Percentiles rank a stretch among this genome's conserved stretches.
phyloP scores from a whole-genome alignment of 2,113 vertebrate species.

The Oreochromis niloticus region DNA sequence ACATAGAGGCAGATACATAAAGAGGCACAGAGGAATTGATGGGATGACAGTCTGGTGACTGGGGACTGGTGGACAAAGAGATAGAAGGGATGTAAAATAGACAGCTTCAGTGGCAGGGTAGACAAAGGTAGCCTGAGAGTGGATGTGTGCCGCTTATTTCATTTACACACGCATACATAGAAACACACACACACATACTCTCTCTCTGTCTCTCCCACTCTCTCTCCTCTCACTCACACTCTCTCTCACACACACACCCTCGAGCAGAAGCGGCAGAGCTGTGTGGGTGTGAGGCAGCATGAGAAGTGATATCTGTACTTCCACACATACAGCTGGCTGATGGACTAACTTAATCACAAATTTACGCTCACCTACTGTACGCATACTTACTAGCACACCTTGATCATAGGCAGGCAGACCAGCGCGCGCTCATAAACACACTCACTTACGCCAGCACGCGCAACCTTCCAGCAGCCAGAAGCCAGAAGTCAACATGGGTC shows the following conservation, averaged over 20 bases:
- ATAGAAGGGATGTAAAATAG: slow-evolving; percentile 40
- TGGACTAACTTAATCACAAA: slow-evolving; percentile 55
- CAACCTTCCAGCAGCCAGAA: slow-evolving; percentile 24
- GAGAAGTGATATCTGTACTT: slow-evolving; percentile 54
- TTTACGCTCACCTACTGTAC: slow-evolving; percentile 4
- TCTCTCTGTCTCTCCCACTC: background rate
- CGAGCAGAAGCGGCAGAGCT: slow-evolving; percentile 48
- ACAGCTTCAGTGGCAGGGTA: slow-evolving; percentile 54
- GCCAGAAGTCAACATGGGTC: slow-evolving; percentile 68
- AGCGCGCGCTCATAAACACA: background rate
- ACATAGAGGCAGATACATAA: slow-evolving; percentile 44
- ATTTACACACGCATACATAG: slow-evolving; percentile 23
- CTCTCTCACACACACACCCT: slow-evolving; percentile 27
- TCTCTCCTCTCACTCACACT: background rate
- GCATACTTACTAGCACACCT: slow-evolving; percentile 1
- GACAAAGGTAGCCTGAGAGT: slow-evolving; percentile 63
- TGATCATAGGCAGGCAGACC: background rate
- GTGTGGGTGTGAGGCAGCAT: slow-evolving; percentile 52
- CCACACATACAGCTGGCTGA: slow-evolving; percentile 41
- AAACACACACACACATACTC: background rate
- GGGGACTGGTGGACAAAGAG: slow-evolving; percentile 26
- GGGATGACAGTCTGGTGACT: slow-evolving; percentile 46
- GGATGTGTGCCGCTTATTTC: slow-evolving; percentile 44
- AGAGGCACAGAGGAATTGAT: slow-evolving; percentile 56
- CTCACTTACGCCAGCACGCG: background rate